Base-by-base conservation (phyloP, 2,797 vertebrate genomes). In the Acropternis orthonyx region DNA sequence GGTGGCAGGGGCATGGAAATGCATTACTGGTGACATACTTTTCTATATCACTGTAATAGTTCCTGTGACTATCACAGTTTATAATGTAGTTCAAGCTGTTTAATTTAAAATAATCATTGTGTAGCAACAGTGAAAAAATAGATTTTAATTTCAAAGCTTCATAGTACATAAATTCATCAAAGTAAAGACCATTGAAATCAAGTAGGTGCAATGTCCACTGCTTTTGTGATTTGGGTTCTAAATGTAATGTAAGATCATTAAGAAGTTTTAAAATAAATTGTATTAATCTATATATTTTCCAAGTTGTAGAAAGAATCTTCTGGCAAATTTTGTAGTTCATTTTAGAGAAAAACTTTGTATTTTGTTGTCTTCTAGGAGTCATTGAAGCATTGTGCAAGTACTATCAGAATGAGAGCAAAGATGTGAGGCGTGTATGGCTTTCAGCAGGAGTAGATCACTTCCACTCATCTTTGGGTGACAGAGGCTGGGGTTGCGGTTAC, bases 401-500 rank as follows among this genome's bases (percentile, higher is more conserved):
- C 85, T 99, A 99, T 93, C 98, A 98, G 96, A 98, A 92, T 7
- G 97, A 98, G 55, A 93, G 90, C 92, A 97, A 95, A 94, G 98
- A 99, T 71, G 97, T 97, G 66, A 97, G 83, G n/a, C 98, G 55
- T 2, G 98, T 99, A 39, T 99, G 99, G 99, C 98, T 99, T 88
- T 98, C 98, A 85, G 54, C 98, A 3, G 98, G 97, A 89, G 98
- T 98, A 9, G 98, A 99, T 96, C 99, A 99, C 96, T 99, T 98
- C 98, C 98, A 98, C 75, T 98, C 98, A 22, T 99, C 99, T 26
- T 96, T 95, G 30, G 99, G 99, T 0, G 99, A 99, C 90, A 98
- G 95, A 97, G 99, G 99, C 94, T 99, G 99, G 99, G 99, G 99
- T 36, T 99, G 99, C 27, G 99, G 99, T 69, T 99, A 99, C 98